Evolutionary conservation across 1,140 invertebrate species (phyloP), one percentile per base, ranked within the genome.

Genomic region (Papilio machaon): DNA sequence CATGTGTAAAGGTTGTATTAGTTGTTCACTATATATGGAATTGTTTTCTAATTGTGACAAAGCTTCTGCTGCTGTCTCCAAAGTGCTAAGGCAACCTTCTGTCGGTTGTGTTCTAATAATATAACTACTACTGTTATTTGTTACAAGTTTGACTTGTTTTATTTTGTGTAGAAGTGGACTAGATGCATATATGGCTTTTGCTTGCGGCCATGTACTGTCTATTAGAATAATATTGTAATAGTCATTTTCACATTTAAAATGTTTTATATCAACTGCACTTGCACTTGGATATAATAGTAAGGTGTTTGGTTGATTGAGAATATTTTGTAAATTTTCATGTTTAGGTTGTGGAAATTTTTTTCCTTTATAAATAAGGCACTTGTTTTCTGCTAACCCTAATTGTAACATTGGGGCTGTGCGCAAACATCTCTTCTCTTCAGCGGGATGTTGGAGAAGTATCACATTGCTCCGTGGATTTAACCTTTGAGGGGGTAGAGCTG

Each of bases 121-220:
- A 92, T 99, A 99, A 92, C 97, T 96, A 92, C 98, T 99, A 70
- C 95, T 95, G 82, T 95, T 95, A 70, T 95, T 95, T 7, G 96
- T 95, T 64, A 97, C 93, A 47, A 99, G 94, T 93, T 98, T 98
- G 2, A 98, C 97, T 88, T 97, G 96, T 84, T 95, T 96, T 67
- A 98, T 89, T 73, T 92, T 94, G 86, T 96, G 96, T 60, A 98
- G 90, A 47, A 95, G 92, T n/a, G 96, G 95, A 91, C 96, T 97
- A 67, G 96, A 96, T 58, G 97, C 96, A 93, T 97, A 98, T 80
- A 98, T 98, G 17, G 97, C 97, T 95, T 98, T 98, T 13, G 98
- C 98, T 95, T 99, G 98, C 19, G 97, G 97, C 98, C 98, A 99
- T 49, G 98, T 99, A 46, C 98, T 98, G 96, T 99, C 98, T 83